phyloP scores from a whole-genome alignment of 2,888 invertebrate genomes.

The Atherix ibis region DNA sequence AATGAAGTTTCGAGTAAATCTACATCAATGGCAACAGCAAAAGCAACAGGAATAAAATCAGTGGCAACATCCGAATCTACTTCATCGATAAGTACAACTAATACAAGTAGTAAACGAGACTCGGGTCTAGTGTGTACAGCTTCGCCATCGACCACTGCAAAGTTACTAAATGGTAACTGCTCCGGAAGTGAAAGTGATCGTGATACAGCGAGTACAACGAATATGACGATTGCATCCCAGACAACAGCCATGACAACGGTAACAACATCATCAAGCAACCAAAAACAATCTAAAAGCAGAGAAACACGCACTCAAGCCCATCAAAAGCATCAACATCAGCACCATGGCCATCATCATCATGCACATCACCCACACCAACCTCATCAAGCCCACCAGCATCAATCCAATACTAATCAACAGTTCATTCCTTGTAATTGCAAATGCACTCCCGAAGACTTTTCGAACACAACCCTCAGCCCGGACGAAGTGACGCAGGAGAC shows the following conservation, averaged over 20 bases:
- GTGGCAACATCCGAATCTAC: not conserved
- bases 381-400: not conserved
- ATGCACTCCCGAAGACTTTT: conserved; percentile 29
- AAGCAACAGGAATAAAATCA: not conserved
- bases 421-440: conserved; percentile 25
- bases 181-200: conserved; percentile 7
- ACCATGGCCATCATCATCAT: too few species aligned
- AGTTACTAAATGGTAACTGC: conserved; percentile 8
- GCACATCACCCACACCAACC: conserved; percentile 9
- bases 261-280: conserved; percentile 5
- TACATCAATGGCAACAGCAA: not conserved
- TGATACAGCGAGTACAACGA: not conserved
- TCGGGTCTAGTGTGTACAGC: conserved; percentile 2
- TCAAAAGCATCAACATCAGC: conserved; percentile 14
- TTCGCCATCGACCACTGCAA: conserved; percentile 6
- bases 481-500: conserved; percentile 30
- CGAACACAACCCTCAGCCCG: conserved; percentile 24
- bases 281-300: conserved; percentile 1
- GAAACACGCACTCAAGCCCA: too few species aligned
- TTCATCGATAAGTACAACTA: not conserved
- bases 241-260: conserved; percentile 3
- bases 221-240: conserved; percentile 1
- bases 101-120: not conserved
- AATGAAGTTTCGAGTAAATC: not conserved
- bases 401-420: not conserved